Evolutionary conservation across 2,113 vertebrate species (phyloP), one percentile per base, ranked within the genome.

Genomic region (Patagioenas fasciata): DNA sequence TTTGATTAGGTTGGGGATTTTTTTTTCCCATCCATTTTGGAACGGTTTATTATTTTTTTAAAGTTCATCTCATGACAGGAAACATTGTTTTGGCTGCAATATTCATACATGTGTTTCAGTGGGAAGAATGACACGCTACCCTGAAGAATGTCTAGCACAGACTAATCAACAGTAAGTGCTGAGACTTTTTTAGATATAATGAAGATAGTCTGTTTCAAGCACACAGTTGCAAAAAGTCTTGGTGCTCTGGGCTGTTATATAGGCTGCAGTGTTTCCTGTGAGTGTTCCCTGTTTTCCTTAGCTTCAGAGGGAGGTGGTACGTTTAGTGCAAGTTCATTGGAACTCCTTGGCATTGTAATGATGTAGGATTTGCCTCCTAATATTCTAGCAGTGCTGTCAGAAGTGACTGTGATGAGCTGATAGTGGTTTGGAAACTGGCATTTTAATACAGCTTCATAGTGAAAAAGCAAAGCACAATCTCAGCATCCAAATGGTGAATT

Each of bases 141-240:
- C 91, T 91, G 70, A 97, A 78, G 91, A 97, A 96, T 91, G 82
- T 74, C 93, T 93, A 89, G 62, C 85, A 93, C 73, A 86, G 42
- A 78, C 74, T 89, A 88, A 94, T 95, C 87, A 90, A 67, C 44
- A 44, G 56, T 73, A 70, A 16, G 51, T 58, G 62, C 86, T 82
- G 87, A 92, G 74, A 62, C 71, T 16, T 77, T 88, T 70, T 90
- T 48, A 79, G 56, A 61, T 13, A 31, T 54, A 32, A 75, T 57
- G 62, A 80, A 94, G 73, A 48, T 64, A 74, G 67, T 83, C 83
- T 94, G 72, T 81, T 91, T 93, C 85, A 85, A 85, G 85, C 60
- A 56, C 77, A 77, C 42, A 54, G 38, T 36, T 86, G 70, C 28
- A 31, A 75, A 94, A 74, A 78, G 13, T 21, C 73, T 74, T 26